A percentile compares a stretch with the other conserved stretches of the same genome.
Conservation (phyloP, 1,140 invertebrate genomes). For the Listronotus oregonensis region DNA sequence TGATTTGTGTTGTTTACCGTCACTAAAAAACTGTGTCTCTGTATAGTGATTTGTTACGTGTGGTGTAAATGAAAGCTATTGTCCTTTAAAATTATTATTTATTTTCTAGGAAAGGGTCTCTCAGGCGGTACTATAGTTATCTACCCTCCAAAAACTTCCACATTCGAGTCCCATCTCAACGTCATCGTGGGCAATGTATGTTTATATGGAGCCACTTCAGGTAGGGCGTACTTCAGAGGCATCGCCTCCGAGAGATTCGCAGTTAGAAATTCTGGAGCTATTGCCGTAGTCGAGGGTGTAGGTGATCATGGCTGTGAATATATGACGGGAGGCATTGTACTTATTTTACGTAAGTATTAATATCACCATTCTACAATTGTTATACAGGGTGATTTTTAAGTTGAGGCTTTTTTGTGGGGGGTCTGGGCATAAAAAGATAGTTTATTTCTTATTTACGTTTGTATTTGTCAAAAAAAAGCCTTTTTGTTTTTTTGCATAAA, state of each 20-base stretch:
- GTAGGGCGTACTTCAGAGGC: conserved; percentile 93
- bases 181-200: conserved; percentile 99
- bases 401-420: too few species aligned
- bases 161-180: conserved; percentile 88
- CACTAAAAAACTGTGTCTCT: too few species aligned
- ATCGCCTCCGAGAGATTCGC: conserved; percentile 97
- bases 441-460: too few species aligned
- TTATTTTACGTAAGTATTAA: conserved; percentile 84
- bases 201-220: conserved; percentile 94
- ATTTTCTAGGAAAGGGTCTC: conserved; percentile 75
- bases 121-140: conserved; percentile 96
- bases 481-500: too few species aligned
- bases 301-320: conserved; percentile 99
- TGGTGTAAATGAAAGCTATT: too few species aligned
- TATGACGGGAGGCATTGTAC: conserved; percentile 94
- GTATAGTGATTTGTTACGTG: too few species aligned
- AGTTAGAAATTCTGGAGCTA: conserved; percentile 95
- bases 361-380: too few species aligned
- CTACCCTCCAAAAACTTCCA: conserved; percentile 85
- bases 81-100: too few species aligned
- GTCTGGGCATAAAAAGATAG: too few species aligned
- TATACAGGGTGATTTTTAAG: too few species aligned
- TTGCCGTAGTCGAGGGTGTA: conserved; percentile 89
- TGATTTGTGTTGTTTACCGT: too few species aligned
- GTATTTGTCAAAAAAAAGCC: too few species aligned